These are phyloP conservation scores for Magallana ariakensis DNA, from an alignment of 1,140 invertebrate genomes.

Conservation along the genomic window DNA sequence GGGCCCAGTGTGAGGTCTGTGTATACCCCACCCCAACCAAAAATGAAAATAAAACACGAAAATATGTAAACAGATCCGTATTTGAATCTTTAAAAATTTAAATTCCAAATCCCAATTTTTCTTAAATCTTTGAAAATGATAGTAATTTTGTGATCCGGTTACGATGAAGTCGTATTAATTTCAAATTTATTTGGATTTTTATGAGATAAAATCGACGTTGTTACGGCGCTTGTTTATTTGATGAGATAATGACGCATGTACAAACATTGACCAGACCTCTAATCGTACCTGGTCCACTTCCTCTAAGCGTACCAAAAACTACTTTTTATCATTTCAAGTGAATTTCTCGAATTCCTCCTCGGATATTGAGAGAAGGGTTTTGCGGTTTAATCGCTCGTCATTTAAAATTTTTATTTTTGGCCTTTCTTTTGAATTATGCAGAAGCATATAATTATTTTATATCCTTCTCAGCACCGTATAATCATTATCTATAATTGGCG, in stretches of 20 bases:
- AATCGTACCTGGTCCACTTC: slow-evolving; percentile 14
- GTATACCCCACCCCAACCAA: no score
- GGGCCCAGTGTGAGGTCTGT: not conserved
- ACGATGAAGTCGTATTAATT: not conserved
- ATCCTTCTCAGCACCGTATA: slow-evolving; percentile 6
- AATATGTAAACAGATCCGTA: not conserved
- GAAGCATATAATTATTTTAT: not conserved
- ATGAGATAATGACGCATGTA: slow-evolving; percentile 5
- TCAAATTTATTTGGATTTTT: not conserved
- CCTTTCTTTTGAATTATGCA: not conserved
- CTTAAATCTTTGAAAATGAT: not conserved
- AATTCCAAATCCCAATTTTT: not conserved
- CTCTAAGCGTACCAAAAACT: slow-evolving; percentile 11
- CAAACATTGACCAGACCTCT: slow-evolving; percentile 22
- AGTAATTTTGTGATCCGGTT: not conserved
- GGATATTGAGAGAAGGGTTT: not conserved
- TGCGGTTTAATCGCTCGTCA: slow-evolving; percentile 25
- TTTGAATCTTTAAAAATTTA: not conserved
- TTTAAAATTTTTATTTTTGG: slow-evolving; percentile 16
- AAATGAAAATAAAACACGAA: not conserved
- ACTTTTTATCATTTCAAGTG: slow-evolving; percentile 20
- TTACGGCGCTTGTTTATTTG: not conserved
- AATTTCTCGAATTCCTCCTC: slow-evolving; percentile 25
- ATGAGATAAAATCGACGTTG: not conserved
- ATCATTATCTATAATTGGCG: not conserved